phyloP scores from a whole-genome alignment of 2,113 vertebrate genomes.

The Leucopternis melanops region DNA sequence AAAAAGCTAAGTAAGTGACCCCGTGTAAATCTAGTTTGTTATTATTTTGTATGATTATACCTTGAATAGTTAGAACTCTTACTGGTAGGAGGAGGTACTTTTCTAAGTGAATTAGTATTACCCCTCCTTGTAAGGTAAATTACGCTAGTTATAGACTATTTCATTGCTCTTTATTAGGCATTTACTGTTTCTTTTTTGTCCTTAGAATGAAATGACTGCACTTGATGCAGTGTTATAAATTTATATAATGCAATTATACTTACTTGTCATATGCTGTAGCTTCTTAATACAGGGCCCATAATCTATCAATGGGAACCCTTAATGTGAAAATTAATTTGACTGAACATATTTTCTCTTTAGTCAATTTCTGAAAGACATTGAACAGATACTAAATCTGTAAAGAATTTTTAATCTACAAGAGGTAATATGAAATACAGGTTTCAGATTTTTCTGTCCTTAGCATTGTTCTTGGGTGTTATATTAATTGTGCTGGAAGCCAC shows the following conservation, averaged over 20 bases:
- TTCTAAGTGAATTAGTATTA: not conserved
- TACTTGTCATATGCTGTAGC: not conserved
- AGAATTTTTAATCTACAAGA: not conserved
- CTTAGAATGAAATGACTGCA: not conserved
- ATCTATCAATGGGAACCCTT: not conserved
- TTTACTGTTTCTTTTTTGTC: not conserved
- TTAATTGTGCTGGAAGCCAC: not conserved
- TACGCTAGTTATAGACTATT: not conserved
- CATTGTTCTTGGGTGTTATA: not conserved
- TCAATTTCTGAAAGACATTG: not conserved
- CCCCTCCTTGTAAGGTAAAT: not conserved
- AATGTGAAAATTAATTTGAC: not conserved
- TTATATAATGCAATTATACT: not conserved
- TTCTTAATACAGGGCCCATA: not conserved
- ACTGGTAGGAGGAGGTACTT: not conserved
- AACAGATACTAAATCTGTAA: not conserved
- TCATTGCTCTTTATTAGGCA: not conserved
- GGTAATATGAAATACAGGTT: not conserved
- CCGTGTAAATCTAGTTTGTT: not conserved
- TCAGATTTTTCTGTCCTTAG: not conserved
- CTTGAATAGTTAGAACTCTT: not conserved
- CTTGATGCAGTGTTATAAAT: not conserved
- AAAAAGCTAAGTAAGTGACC: not conserved
- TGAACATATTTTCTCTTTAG: not conserved
- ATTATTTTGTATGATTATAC: not conserved